A percentile compares a stretch with the other conserved stretches of the same genome.
These are phyloP conservation scores for Miniopterus natalensis DNA, from an alignment of 2,113 vertebrate genomes.

Conservation along the genomic window DNA sequence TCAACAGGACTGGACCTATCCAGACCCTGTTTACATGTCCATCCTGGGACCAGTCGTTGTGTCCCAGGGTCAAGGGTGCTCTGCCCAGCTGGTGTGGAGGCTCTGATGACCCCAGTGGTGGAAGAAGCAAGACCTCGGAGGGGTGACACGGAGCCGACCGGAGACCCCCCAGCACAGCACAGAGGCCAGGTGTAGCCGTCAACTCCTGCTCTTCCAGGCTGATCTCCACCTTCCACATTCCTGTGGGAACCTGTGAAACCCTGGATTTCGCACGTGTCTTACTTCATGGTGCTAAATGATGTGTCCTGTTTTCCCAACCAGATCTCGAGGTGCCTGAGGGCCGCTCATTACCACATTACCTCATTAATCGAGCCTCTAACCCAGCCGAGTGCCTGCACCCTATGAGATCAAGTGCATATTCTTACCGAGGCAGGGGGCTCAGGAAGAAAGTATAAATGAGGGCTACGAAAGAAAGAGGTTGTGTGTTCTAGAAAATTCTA, in stretches of 20 bases:
- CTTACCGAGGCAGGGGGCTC: neutral
- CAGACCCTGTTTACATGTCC: fast-evolving
- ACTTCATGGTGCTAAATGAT: fast-evolving
- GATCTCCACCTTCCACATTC: neutral
- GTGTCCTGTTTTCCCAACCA: too few relatives aligned
- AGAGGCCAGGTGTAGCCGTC: neutral
- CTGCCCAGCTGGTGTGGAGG: neutral
- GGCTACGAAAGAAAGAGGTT: neutral
- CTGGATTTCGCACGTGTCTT: fast-evolving
- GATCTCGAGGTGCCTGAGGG: neutral
- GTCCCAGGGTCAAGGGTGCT: neutral
- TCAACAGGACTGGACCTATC: neutral
- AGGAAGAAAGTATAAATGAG: neutral
- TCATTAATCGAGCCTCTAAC: neutral
- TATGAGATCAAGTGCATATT: fast-evolving
- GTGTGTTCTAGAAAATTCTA: neutral
- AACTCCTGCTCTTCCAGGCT: fast-evolving
- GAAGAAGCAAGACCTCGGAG: too few relatives aligned
- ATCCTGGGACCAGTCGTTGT: too few relatives aligned
- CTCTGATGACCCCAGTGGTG: fast-evolving
- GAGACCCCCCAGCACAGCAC: neutral
- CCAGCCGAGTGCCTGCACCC: neutral
- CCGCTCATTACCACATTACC: too few relatives aligned
- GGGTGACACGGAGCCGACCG: fast-evolving
- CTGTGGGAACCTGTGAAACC: too few relatives aligned